Conservation (phyloP, 2,888 invertebrate genomes). For the Orthosia cruda region DNA sequence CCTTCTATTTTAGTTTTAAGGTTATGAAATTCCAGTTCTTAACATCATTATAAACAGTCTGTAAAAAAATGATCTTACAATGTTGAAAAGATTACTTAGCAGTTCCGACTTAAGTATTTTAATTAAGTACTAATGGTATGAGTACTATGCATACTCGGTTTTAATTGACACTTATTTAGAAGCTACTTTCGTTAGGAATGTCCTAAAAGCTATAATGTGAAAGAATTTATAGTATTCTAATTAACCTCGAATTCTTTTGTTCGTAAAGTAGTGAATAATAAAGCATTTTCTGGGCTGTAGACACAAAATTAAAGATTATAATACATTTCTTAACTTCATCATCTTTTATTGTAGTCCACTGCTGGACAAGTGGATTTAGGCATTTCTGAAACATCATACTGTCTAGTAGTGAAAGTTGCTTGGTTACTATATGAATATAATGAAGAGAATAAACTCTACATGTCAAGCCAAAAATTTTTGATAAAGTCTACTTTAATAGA, state of each 20-base stretch:
- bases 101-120: conserved; percentile 14
- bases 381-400: background rate
- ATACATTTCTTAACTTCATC: background rate
- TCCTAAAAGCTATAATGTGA: background rate
- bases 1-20: background rate
- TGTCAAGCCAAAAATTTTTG: background rate
- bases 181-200: conserved; percentile 4
- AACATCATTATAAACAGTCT: background rate
- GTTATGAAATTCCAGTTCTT: background rate
- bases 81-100: background rate
- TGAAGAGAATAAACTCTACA: conserved; percentile 4
- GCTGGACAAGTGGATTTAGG: background rate
- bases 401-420: conserved; percentile 22
- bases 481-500: background rate
- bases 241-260: conserved; percentile 15
- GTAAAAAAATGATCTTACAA: background rate
- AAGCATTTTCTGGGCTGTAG: background rate
- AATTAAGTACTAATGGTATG: conserved; percentile 9
- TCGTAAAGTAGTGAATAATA: background rate
- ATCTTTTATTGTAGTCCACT: background rate
- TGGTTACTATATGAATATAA: background rate
- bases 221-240: conserved; percentile 30
- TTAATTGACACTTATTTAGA: conserved; percentile 16
- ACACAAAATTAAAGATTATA: background rate
- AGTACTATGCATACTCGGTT: conserved; percentile 10